A percentile compares a stretch with the other conserved stretches of the same genome.
Evolutionary conservation across 2,888 invertebrate species (phyloP).

Genomic region (Tenthredo livida): DNA sequence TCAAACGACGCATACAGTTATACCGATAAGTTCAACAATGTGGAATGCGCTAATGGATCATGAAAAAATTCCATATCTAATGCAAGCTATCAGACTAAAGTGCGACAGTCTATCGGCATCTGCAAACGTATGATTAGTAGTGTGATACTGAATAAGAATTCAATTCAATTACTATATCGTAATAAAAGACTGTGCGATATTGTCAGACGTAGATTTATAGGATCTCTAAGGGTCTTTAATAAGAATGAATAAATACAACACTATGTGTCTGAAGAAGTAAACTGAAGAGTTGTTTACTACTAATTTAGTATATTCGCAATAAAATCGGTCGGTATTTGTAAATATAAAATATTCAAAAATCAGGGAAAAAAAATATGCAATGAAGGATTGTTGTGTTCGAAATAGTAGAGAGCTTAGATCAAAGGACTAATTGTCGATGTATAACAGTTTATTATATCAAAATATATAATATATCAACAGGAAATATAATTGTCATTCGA

Average conservation of each 20-base stretch:
- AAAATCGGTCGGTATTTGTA: background rate
- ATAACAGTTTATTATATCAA: constrained; percentile 70
- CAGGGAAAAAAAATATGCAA: background rate
- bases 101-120: constrained; percentile 70
- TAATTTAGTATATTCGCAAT: background rate
- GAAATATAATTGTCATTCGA: constrained; percentile 59
- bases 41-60: constrained; percentile 81
- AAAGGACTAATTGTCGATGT: constrained; percentile 51
- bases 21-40: constrained; percentile 80
- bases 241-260: constrained; percentile 1
- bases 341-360: background rate
- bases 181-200: background rate
- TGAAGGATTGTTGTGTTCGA: background rate
- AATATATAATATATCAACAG: constrained; percentile 69
- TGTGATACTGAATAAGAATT: background rate
- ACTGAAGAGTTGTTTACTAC: background rate
- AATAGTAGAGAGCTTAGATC: background rate
- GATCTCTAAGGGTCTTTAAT: background rate
- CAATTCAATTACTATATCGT: background rate
- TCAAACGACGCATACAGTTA: constrained; percentile 79
- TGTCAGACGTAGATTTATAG: constrained; percentile 4
- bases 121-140: constrained; percentile 29
- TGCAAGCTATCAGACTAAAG: constrained; percentile 81
- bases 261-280: constrained; percentile 6
- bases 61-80: constrained; percentile 84